Base-by-base conservation (phyloP, 2,888 invertebrate species). In the Blera fallax region DNA sequence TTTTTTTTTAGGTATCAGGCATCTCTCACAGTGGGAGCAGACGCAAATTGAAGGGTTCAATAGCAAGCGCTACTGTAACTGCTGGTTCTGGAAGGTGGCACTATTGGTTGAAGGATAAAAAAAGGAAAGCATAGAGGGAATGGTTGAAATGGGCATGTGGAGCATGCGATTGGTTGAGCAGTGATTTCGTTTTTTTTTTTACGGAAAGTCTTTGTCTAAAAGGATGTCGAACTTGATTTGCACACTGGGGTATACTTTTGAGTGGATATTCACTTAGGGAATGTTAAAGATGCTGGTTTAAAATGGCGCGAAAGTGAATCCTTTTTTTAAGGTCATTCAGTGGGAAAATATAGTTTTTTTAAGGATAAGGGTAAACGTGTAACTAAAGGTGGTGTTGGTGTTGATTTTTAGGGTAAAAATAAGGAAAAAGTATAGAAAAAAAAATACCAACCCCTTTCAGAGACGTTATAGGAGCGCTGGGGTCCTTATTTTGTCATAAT, bases 1-100 rank as follows among this genome's bases (percentile, higher is more conserved):
- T 40, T 10, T 45, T 21, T 60, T 60, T 72, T 67, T 34, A 18
- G 54, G 21, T 48, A 73, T 73, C 43, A 18, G 34, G 40, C 67
- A 65, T 72, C 54, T 43, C 62, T 43, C 76, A 82, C 78, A 83
- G 74, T 79, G 73, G 84, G 87, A 87, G 87, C 87, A 87, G 84
- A 87, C 82, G 82, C 84, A 87, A 87, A 82, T 84, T 76, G 76
- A 82, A 82, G 84, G 84, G 84, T 84, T 80, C 72, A 58, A 52
- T 37, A 52, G 29, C 32, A 32, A 40, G 50, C n/a, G n/a, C 29
- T 80, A 54, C 7, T n/a, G 14, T 6, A 40, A 6, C 14, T 40
- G 16, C 29, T 50, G 34, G 40, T 43, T 10, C 50, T 43, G 60
- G 34, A 54, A 87, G 78, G 83, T 78, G 74, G 73, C 32, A 14